Base-by-base conservation (phyloP, 2,113 vertebrate genomes). In the Tetraodon nigroviridis region DNA sequence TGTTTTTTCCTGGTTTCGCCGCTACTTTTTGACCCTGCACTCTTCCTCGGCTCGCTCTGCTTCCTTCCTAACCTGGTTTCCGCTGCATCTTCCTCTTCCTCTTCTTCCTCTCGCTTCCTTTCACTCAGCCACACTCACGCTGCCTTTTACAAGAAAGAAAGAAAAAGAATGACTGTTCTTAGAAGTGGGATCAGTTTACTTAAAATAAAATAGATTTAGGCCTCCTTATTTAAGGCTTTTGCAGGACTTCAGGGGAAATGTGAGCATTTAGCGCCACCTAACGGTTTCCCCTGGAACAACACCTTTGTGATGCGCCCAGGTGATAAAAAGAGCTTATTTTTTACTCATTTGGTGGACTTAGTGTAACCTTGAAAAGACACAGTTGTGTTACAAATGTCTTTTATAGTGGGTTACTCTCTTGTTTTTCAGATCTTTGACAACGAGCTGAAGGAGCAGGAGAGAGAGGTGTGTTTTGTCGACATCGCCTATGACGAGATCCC, bases 401-500 rank as follows among this genome's bases (percentile, higher is more conserved):
- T 46, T 46, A 13, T 46, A 17, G 2, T 17, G 2, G 15, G 4
- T 46, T 46, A 17, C n/a, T 16, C 44, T n/a, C 44, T 46, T 16
- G 15, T 68, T 15, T 62, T 73, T 17, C 88, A 99, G 96, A 99
- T 98, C 86, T 99, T 99, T 80, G 92, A 95, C 79, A 92, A 60
- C 2, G 95, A 98, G 86, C 91, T 92, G 69, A 94, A 95, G 90
- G 94, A 95, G 17, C 81, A 94, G 73, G 97, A 99, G 82, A 90
- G 93, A 64, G 95, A 98, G 84, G 94, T 98, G 56, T 98, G 96
- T 82, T 96, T 94, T 42, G 86, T 99, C 12, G 97, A 98, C 76
- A 98, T 99, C 2, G 97, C 95, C 76, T 97, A 94, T 0, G 97
- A 99, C 51, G 97, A 98, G 82, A 94, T 99, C 77, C 94, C 97